phyloP scores from a whole-genome alignment of 2,113 vertebrate species.

The Aegypius monachus region DNA sequence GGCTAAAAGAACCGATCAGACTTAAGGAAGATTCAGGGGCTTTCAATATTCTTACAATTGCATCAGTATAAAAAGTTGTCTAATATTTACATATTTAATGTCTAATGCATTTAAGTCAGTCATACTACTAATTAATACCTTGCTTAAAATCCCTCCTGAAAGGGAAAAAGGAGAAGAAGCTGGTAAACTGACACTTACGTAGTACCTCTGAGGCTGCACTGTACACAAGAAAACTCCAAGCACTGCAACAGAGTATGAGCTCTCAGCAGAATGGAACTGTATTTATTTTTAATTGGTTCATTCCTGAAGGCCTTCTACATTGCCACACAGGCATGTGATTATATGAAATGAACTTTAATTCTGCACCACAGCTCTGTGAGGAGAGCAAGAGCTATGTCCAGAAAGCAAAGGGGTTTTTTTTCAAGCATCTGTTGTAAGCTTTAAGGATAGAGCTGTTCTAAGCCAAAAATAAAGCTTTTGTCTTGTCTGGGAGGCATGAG shows the following conservation, averaged over 20 bases:
- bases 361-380: background rate
- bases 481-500: background rate
- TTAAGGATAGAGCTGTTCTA: background rate
- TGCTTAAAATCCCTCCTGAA: background rate
- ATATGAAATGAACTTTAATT: background rate
- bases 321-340: background rate
- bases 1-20: background rate
- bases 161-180: background rate
- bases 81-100: background rate
- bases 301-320: background rate
- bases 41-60: background rate
- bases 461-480: background rate
- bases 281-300: background rate
- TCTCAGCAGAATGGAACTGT: background rate
- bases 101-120: background rate
- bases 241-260: background rate
- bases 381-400: background rate
- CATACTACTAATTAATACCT: background rate
- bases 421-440: background rate
- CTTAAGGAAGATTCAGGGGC: background rate
- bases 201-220: background rate
- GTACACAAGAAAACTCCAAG: background rate
- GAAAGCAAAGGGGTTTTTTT: background rate
- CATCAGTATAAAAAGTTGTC: background rate
- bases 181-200: background rate